These are phyloP conservation scores for Liparis tanakae DNA, from an alignment of 2,797 vertebrate genomes.

Conservation along the genomic window DNA sequence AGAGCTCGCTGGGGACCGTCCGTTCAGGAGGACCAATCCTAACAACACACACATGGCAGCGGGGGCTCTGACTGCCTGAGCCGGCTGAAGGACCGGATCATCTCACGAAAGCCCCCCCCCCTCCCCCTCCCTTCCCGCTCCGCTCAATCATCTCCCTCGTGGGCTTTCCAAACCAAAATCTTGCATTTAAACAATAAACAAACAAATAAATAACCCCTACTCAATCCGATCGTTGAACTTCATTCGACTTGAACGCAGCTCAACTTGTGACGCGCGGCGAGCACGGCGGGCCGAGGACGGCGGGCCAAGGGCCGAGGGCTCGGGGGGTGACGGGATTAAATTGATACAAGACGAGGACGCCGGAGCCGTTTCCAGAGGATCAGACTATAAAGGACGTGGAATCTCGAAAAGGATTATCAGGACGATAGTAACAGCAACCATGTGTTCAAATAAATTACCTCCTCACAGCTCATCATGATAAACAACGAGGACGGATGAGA, in stretches of 20 bases:
- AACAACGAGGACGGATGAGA: constrained; percentile 36
- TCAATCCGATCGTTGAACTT: constrained; percentile 51
- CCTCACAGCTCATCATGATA: constrained; percentile 60
- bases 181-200: constrained; percentile 41
- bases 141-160: constrained; percentile 48
- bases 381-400: constrained; percentile 21
- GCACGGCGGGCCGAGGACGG: constrained; percentile 49
- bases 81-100: constrained; percentile 44
- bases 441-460: constrained; percentile 67
- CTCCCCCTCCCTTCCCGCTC: constrained; percentile 29
- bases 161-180: constrained; percentile 45
- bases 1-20: constrained; percentile 21
- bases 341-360: constrained; percentile 62
- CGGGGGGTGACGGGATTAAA: constrained; percentile 62
- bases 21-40: constrained; percentile 51
- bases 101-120: constrained; percentile 52
- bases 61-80: constrained; percentile 22
- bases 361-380: constrained; percentile 44
- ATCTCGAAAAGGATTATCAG: constrained; percentile 49
- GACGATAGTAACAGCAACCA: constrained; percentile 64
- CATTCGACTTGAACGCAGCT: constrained; percentile 42
- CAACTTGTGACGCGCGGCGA: constrained; percentile 68
- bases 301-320: constrained; percentile 47
- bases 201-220: not conserved
- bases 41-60: constrained; percentile 57